Evolutionary conservation across 2,797 vertebrate genomes (phyloP), one percentile per base, ranked within the genome.

Genomic region (Acipenser oxyrinchus): DNA sequence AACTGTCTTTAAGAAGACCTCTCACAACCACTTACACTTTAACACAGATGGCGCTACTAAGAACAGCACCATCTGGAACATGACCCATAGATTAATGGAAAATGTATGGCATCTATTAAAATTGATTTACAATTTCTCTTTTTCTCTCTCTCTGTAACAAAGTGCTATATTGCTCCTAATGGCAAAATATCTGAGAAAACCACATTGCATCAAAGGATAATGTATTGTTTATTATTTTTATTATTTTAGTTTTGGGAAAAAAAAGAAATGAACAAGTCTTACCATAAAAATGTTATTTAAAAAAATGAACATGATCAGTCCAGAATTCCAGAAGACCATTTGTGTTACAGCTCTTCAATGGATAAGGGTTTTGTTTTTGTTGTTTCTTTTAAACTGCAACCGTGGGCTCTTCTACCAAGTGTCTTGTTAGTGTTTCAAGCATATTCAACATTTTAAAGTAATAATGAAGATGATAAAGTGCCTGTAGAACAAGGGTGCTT

Each of bases 1-100:
- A 81, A 84, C 68, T 95, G 88, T 77, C 83, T 92, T 81, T 93
- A 91, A 83, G 79, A 82, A 59, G 1, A 11, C 6, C 49, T 60
- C 23, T 37, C 23, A 37, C 23, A 4, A 37, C 23, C 23, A 37
- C 23, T 37, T 37, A 50, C 6, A 6, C 55, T 58, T 7, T 6
- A n/a, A n/a, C 12, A n/a, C 55, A 58, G 55, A 58, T 58, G 55
- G 55, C 12, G 6, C 55, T 12, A 60, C 60, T 48, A 51, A 53
- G 4, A 9, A 63, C 49, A 48, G 11, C 13, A n/a, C 51, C 8
- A 68, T 49, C 10, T 7, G 23, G 48, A 50, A 51, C 48, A 63
- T 49, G 11, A 51, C 15, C 49, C 51, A 15, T 6, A 23, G 15
- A 66, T 52, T 58, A 58, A 12, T 58, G 13, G 13, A 58, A 13